These are phyloP conservation scores for Dicranocentrus wangi DNA, from an alignment of 2,888 invertebrate species.

Conservation along the genomic window DNA sequence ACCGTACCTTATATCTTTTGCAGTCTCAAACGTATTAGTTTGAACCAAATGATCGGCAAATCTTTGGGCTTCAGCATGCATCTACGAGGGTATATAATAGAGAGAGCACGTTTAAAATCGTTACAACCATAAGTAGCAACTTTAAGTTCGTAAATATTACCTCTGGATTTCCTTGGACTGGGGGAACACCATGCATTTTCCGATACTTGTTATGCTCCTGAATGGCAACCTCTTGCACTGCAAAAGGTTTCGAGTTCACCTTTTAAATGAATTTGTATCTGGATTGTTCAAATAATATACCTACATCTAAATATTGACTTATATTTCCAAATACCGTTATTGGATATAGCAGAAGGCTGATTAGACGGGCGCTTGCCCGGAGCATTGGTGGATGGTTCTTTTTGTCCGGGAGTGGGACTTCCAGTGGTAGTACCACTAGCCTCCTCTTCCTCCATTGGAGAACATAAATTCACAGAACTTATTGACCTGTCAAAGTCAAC, in stretches of 20 bases:
- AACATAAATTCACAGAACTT: conserved; percentile 41
- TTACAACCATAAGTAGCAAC: background rate
- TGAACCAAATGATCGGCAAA: conserved; percentile 4
- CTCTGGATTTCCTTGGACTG: background rate
- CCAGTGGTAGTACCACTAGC: background rate
- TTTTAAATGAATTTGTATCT: background rate
- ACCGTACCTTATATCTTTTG: conserved; percentile 27
- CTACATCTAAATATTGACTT: no score
- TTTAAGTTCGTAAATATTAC: conserved; percentile 4
- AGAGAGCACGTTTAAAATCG: background rate
- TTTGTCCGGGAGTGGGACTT: background rate
- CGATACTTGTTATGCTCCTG: conserved; percentile 28
- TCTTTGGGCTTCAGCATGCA: conserved; percentile 25
- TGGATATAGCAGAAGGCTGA: no score
- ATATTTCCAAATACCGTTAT: no score
- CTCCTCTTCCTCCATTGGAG: conserved; percentile 1
- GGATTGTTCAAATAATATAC: background rate
- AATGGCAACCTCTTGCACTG: background rate
- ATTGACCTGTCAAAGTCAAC: conserved; percentile 32
- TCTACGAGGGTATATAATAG: background rate
- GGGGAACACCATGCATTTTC: conserved; percentile 7
- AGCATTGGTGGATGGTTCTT: background rate
- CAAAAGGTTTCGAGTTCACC: background rate
- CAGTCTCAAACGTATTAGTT: conserved; percentile 26
- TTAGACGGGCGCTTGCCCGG: background rate